Conservation (phyloP, 1,140 invertebrate species). For the Temnothorax curvispinosus region DNA sequence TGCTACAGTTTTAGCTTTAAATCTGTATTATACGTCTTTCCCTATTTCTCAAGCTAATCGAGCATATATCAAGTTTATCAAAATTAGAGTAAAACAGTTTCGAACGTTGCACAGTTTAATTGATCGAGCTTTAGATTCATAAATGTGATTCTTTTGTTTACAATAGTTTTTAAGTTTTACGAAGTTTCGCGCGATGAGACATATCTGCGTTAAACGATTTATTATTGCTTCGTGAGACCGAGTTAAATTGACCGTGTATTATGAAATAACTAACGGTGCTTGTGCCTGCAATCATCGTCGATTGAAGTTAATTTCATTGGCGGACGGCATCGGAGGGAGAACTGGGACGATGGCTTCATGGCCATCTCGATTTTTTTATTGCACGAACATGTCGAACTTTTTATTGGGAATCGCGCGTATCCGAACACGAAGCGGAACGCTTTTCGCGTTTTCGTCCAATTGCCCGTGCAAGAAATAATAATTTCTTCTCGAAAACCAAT, state of each 20-base stretch:
- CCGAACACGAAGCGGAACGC: not conserved
- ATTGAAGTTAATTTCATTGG: conserved; percentile 40
- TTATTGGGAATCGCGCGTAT: not conserved
- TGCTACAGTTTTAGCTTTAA: not conserved
- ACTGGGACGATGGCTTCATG: not conserved
- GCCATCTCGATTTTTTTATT: conserved; percentile 6
- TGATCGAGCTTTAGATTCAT: not conserved
- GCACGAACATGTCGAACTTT: not conserved
- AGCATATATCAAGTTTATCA: not conserved
- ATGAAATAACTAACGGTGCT: conserved; percentile 42
- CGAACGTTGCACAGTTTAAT: not conserved
- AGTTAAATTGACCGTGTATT: conserved; percentile 15
- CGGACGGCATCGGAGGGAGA: not conserved
- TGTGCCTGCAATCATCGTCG: conserved; percentile 28
- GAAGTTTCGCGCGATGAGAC: not conserved
- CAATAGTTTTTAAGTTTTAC: not conserved
- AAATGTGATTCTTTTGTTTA: not conserved
- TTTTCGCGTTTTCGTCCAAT: not conserved
- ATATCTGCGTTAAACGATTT: conserved; percentile 3
- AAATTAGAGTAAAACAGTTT: not conserved
- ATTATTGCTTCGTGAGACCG: conserved; percentile 2
- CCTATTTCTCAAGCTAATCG: not conserved
- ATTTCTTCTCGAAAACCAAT: conserved; percentile 36
- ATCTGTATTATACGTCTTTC: not conserved
- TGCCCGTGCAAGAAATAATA: not conserved